Base-by-base conservation (phyloP, 2,797 vertebrate species). In the Notoglanidium macrostoma region DNA sequence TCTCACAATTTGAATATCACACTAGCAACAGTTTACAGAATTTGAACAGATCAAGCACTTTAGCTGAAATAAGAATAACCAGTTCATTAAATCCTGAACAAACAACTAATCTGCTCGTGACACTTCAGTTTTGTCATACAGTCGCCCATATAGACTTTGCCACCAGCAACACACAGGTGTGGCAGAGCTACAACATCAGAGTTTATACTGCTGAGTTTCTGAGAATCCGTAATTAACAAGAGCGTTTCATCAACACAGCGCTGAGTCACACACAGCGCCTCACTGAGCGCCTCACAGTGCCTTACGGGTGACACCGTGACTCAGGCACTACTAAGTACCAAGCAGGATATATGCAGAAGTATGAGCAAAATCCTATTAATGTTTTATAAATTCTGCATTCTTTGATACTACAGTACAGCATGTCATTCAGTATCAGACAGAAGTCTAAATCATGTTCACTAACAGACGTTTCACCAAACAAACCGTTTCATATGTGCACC, bases 291-390 rank as follows among this genome's bases (percentile, higher is more conserved):
- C 19, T 21, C n/a, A 57, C 49, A 78, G 51, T 5, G 54, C 1
- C 57, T n/a, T 63, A n/a, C 46, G 40, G 40, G 40, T 51, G 40
- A 65, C 12, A 35, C 77, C 40, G 40, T 81, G 59, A 65, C 80
- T 65, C 59, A 65, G 54, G 10, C 5, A 26, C 8, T 7, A 65
- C 59, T 79, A 15, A 79, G 10, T 9, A 57, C 54, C 54, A 57
- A 79, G 77, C 55, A 61, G 21, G 77, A 14, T 79, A 59, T 59
- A n/a, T 15, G 57, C 11, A 80, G 35, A 80, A 61, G 55, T 79
- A 40, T 0, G 3, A 79, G 23, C 32, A 59, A 5, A 59, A 59
- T 0, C 44, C 44, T 46, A 26, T 26, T 73, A 15, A 74, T 11
- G 5, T n/a, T n/a, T 51, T 51, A 74, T 49, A 74, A 74, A 73